A percentile compares a stretch with the other conserved stretches of the same genome.
These are phyloP conservation scores for Microctenopoma lineatum DNA, from an alignment of 2,797 vertebrate species.

Conservation along the genomic window DNA sequence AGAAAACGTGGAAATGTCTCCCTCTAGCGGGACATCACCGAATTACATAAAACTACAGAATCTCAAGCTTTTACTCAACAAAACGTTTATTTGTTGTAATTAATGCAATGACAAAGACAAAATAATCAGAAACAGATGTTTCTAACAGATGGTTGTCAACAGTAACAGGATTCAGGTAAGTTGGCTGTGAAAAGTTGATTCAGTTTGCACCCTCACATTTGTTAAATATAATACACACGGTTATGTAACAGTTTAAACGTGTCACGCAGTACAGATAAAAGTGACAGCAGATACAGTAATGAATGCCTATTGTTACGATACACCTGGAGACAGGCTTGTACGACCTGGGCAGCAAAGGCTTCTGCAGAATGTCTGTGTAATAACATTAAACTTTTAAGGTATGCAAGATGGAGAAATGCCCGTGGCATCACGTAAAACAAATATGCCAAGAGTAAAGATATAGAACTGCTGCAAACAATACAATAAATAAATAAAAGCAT, in stretches of 20 bases:
- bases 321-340: not conserved
- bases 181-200: too few relatives aligned
- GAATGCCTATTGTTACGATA: not conserved
- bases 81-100: not conserved
- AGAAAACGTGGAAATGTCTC: not conserved
- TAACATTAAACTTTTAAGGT: not conserved
- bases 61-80: too few relatives aligned
- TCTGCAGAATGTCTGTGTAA: not conserved
- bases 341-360: not conserved
- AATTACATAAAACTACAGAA: not conserved
- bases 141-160: not conserved
- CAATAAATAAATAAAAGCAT: constrained; percentile 40
- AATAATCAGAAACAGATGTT: not conserved
- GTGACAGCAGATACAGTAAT: not conserved
- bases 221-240: too few relatives aligned
- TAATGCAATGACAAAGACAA: constrained; percentile 10
- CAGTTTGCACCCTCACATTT: too few relatives aligned
- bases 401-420: constrained; percentile 28
- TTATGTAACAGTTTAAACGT: too few relatives aligned
- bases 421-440: constrained; percentile 2
- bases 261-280: constrained; percentile 5
- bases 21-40: constrained; percentile 27
- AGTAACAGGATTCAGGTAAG: not conserved
- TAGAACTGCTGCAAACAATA: constrained; percentile 16
- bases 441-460: not conserved